phyloP scores from a whole-genome alignment of 2,797 vertebrate species.

The Antennarius maculatus region DNA sequence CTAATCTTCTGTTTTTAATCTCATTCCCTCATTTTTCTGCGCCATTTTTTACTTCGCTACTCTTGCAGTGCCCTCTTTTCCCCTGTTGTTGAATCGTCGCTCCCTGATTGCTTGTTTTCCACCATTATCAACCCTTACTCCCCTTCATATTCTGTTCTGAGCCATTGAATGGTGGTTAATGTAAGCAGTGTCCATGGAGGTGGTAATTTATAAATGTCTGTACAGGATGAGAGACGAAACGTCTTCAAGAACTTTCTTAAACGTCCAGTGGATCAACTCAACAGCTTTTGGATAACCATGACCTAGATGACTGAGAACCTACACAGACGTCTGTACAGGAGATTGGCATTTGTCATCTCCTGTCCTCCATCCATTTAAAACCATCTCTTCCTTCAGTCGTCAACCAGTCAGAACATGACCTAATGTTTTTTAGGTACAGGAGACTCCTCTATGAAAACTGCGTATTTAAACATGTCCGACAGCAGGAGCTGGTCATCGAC shows the following conservation, averaged over 20 bases:
- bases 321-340: slow-evolving; percentile 29
- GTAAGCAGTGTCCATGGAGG: slow-evolving; percentile 43
- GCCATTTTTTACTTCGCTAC: slow-evolving; percentile 1
- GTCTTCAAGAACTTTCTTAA: too few relatives aligned
- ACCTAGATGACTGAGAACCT: too few relatives aligned
- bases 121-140: slow-evolving; percentile 9
- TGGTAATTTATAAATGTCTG: slow-evolving; percentile 48
- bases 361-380: slow-evolving; percentile 39
- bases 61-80: neutral
- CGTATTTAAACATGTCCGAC: slow-evolving; percentile 9
- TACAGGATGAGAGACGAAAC: too few relatives aligned
- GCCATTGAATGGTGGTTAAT: slow-evolving; percentile 22
- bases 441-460: slow-evolving; percentile 22
- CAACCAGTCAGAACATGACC: slow-evolving; percentile 33
- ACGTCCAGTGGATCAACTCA: too few relatives aligned
- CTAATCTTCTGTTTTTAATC: slow-evolving; percentile 7
- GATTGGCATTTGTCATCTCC: slow-evolving; percentile 72
- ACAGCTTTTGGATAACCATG: too few relatives aligned
- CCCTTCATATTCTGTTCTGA: slow-evolving; percentile 20
- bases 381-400: slow-evolving; percentile 35
- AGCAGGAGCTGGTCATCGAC: slow-evolving; percentile 17
- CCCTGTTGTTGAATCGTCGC: slow-evolving; percentile 4
- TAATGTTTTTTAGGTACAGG: slow-evolving; percentile 20
- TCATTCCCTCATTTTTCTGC: slow-evolving; percentile 8
- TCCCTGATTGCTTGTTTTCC: neutral